These are phyloP conservation scores for Epinephelus cyanopodus DNA, from an alignment of 2,113 vertebrate species.

Conservation along the genomic window DNA sequence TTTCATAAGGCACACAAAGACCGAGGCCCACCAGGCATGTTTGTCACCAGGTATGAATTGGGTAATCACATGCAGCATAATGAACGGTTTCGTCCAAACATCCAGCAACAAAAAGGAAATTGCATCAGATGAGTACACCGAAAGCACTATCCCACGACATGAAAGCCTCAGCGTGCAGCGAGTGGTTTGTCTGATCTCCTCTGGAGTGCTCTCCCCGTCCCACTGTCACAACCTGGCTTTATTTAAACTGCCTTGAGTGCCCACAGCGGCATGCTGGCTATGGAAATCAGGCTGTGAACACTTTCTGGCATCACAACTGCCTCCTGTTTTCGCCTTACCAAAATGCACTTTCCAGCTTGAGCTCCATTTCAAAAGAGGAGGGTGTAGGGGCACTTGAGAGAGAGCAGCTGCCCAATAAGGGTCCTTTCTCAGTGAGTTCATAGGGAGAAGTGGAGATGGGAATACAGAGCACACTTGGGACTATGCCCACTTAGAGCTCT, in stretches of 20 bases:
- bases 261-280: slow-evolving; percentile 31
- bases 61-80: slow-evolving; percentile 20
- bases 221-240: slow-evolving; percentile 62
- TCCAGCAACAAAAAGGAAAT: slow-evolving; percentile 31
- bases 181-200: slow-evolving; percentile 56
- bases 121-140: background rate
- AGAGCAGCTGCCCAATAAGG: slow-evolving; percentile 67
- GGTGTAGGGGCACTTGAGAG: slow-evolving; percentile 43
- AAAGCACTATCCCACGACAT: slow-evolving; percentile 45
- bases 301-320: slow-evolving; percentile 46
- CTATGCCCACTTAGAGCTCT: slow-evolving; percentile 37
- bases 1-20: slow-evolving; percentile 18
- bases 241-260: slow-evolving; percentile 51
- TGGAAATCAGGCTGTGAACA: slow-evolving; percentile 46
- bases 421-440: slow-evolving; percentile 39
- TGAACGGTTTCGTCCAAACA: slow-evolving; percentile 38
- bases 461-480: slow-evolving; percentile 49
- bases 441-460: slow-evolving; percentile 38
- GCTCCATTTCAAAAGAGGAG: slow-evolving; percentile 76
- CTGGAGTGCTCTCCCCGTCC: slow-evolving; percentile 47
- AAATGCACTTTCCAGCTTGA: slow-evolving; percentile 52
- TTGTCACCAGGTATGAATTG: slow-evolving; percentile 12
- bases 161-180: slow-evolving; percentile 33
- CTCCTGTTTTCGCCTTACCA: slow-evolving; percentile 59
- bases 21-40: slow-evolving; percentile 11